Percentiles rank a stretch among this genome's conserved stretches.
phyloP scores from a whole-genome alignment of 2,797 vertebrate species.

The Girardinus metallicus region DNA sequence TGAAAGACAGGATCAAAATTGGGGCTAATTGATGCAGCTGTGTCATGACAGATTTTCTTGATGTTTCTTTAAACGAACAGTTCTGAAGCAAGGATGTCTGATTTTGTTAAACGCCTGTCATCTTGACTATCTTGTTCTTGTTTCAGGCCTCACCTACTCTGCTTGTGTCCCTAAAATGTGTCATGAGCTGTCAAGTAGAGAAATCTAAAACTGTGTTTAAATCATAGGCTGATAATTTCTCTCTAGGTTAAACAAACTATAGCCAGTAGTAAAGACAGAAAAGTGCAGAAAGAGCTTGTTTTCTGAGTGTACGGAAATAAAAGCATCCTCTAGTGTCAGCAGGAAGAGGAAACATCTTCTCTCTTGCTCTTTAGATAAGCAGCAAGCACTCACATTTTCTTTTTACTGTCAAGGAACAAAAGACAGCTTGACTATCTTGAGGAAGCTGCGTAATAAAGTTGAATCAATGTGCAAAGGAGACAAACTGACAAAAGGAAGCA shows the following conservation, averaged over 20 bases:
- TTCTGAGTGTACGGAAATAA: neutral
- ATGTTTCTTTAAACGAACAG: neutral
- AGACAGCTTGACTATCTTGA: constrained; percentile 3
- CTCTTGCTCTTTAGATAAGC: constrained; percentile 5
- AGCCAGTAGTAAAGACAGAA: neutral
- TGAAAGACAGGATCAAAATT: neutral
- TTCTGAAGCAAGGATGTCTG: neutral
- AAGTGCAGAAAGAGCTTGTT: neutral
- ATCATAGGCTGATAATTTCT: neutral
- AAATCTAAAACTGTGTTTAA: neutral
- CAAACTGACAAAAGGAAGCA: constrained; percentile 20
- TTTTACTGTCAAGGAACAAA: constrained; percentile 18
- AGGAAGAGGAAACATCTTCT: constrained; percentile 13
- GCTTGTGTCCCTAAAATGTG: neutral
- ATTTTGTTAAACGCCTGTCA: neutral
- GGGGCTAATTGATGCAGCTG: neutral
- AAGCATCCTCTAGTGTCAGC: constrained; percentile 1
- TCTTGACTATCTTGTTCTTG: neutral
- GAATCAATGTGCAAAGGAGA: constrained; percentile 23
- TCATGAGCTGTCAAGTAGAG: neutral
- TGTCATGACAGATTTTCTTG: neutral
- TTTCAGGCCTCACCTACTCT: neutral
- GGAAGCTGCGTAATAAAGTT: constrained; percentile 16
- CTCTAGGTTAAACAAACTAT: neutral
- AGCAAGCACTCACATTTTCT: constrained; percentile 19